Conservation (phyloP, 2,113 vertebrate genomes). For the Orycteropus afer region DNA sequence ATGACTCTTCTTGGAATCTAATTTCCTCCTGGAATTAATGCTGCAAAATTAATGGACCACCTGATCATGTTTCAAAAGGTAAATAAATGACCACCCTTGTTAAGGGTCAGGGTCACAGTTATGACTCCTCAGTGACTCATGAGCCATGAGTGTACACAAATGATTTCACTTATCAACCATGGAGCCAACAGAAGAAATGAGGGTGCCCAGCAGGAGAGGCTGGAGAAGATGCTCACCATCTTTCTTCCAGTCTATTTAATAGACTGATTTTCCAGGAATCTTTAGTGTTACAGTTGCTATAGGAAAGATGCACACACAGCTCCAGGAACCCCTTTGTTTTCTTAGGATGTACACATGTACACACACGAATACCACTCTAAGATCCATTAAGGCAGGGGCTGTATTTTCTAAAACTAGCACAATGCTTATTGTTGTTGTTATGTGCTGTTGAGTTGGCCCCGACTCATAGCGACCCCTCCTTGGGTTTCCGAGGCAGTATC, state of each 20-base stretch:
- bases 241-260: background rate
- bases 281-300: background rate
- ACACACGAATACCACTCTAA: rapidly evolving
- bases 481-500: too few species aligned
- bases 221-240: rapidly evolving
- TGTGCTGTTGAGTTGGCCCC: too few species aligned
- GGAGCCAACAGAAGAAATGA: background rate
- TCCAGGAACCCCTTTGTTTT: background rate
- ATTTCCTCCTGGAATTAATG: slow-evolving; percentile 79
- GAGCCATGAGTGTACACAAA: background rate
- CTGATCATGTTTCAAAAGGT: slow-evolving; percentile 65
- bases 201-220: background rate
- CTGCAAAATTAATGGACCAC: slow-evolving; percentile 67
- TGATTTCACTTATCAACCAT: background rate
- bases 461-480: too few species aligned
- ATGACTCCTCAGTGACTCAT: slow-evolving; percentile 65
- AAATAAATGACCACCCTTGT: slow-evolving; percentile 58
- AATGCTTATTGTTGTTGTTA: background rate
- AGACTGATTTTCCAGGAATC: background rate
- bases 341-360: rapidly evolving
- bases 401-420: background rate
- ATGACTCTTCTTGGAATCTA: slow-evolving; percentile 67
- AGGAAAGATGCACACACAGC: background rate
- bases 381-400: rapidly evolving
- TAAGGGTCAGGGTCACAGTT: slow-evolving; percentile 35